Percentiles rank a stretch among this genome's conserved stretches.
Evolutionary conservation across 2,113 vertebrate species (phyloP).

Genomic region (Limnothrissa miodon): DNA sequence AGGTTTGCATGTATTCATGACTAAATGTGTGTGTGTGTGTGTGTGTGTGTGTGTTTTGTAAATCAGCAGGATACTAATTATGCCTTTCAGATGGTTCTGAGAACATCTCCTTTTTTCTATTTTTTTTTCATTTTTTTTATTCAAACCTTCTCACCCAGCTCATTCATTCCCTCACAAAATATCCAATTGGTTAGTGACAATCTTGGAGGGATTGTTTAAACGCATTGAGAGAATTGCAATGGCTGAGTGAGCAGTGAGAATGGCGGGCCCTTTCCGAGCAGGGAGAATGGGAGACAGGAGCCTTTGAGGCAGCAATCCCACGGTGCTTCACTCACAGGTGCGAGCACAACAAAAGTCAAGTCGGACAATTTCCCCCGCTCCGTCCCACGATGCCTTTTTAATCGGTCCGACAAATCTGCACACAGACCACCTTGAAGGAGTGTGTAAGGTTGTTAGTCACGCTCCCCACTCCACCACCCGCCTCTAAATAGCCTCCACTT

Average conservation of each 20-base stretch:
- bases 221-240: neutral
- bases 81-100: neutral
- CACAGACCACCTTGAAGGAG: conserved; percentile 81
- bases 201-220: conserved; percentile 5
- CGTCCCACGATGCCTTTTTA: conserved; percentile 84
- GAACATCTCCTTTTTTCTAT: neutral
- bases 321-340: conserved; percentile 72
- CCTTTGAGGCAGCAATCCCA: conserved; percentile 66
- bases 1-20: neutral
- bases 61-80: conserved; percentile 14
- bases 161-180: conserved; percentile 11
- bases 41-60: conserved; percentile 9
- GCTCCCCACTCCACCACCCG: conserved; percentile 84
- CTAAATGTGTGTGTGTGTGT: neutral
- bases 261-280: conserved; percentile 44
- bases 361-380: conserved; percentile 61
- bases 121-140: neutral
- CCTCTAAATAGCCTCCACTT: conserved; percentile 85
- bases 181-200: conserved; percentile 17
- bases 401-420: conserved; percentile 85
- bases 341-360: conserved; percentile 73
- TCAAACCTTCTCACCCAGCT: neutral
- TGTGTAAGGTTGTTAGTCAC: conserved; percentile 90
- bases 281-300: conserved; percentile 55
- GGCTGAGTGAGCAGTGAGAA: conserved; percentile 32